These are phyloP conservation scores for Muschampia plurimacula DNA, from an alignment of 2,888 invertebrate genomes.

Conservation along the genomic window DNA sequence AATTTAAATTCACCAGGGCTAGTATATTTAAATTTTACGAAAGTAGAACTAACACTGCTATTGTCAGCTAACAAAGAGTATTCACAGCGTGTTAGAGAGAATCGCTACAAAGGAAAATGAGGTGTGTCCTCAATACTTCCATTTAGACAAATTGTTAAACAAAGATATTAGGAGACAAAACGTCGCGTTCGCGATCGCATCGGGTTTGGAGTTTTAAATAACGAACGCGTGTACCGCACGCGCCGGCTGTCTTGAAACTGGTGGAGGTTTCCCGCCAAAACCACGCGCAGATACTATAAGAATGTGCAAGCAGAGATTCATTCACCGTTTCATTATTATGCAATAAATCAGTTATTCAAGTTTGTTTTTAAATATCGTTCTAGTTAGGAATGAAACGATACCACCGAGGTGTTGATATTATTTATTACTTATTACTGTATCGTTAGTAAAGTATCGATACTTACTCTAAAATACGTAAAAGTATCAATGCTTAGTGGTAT, in stretches of 20 bases:
- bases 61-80: slow-evolving; percentile 76
- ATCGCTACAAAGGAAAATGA: slow-evolving; percentile 75
- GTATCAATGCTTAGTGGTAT: not conserved
- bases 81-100: slow-evolving; percentile 79
- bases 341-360: slow-evolving; percentile 63
- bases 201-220: slow-evolving; percentile 60
- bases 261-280: slow-evolving; percentile 79
- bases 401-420: too few relatives aligned
- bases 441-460: too few relatives aligned
- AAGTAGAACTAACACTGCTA: slow-evolving; percentile 82
- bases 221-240: slow-evolving; percentile 80
- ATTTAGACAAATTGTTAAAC: slow-evolving; percentile 72
- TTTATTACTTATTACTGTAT: too few relatives aligned
- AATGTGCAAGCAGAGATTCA: slow-evolving; percentile 65
- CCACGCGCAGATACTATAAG: slow-evolving; percentile 65
- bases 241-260: slow-evolving; percentile 77
- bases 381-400: not conserved
- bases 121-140: slow-evolving; percentile 81
- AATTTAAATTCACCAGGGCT: slow-evolving; percentile 62
- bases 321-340: slow-evolving; percentile 72
- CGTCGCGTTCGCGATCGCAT: slow-evolving; percentile 79
- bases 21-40: slow-evolving; percentile 70
- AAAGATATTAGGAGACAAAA: slow-evolving; percentile 76
- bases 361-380: slow-evolving; percentile 55
- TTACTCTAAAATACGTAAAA: too few relatives aligned